Evolutionary conservation across 2,888 invertebrate genomes (phyloP), one percentile per base, ranked within the genome.

Genomic region (Protula sp.): DNA sequence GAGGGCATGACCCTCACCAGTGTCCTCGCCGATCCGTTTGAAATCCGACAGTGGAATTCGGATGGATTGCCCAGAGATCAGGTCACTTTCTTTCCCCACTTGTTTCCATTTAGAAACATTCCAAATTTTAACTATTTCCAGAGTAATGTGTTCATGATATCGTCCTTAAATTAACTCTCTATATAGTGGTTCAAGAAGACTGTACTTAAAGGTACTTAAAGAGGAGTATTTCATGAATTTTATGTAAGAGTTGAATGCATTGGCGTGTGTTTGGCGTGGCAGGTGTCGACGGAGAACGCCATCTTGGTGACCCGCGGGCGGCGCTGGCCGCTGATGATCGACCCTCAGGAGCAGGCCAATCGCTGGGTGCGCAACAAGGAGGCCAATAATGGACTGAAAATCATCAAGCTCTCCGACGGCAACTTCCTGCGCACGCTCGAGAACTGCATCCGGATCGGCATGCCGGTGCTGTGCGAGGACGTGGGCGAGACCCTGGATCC

Each of bases 21-120:
- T 3, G 78, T 82, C 2, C 68, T 80, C 27, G 77, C 78, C 19
- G 80, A 78, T 66, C 77, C 77, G 47, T 83, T 84, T 80, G 82
- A 90, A 87, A 82, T 84, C 89, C 65, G 87, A 87, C 66, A 83
- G 83, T 54, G 82, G 82, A 80, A 80, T 63, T 73, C 77, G 3
- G 78, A 80, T 54, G 80, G 81, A 30, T 70, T 82, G 51, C 82
- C 82, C 2, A 72, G 79, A 55, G 81, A 82, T 67, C 26, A 27
- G 26, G 38, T 38, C 38, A 38, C 9, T 38, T 38, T 38, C 9
- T 38, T 38, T n/a, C n/a, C n/a, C n/a, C n/a, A n/a, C n/a, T n/a
- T n/a, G n/a, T n/a, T n/a, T n/a, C n/a, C n/a, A n/a, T n/a, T n/a
- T n/a, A n/a, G n/a, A n/a, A n/a, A n/a, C n/a, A n/a, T n/a, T n/a